phyloP scores from a whole-genome alignment of 2,797 vertebrate species.

The Enteromius afrohamiltoni region DNA sequence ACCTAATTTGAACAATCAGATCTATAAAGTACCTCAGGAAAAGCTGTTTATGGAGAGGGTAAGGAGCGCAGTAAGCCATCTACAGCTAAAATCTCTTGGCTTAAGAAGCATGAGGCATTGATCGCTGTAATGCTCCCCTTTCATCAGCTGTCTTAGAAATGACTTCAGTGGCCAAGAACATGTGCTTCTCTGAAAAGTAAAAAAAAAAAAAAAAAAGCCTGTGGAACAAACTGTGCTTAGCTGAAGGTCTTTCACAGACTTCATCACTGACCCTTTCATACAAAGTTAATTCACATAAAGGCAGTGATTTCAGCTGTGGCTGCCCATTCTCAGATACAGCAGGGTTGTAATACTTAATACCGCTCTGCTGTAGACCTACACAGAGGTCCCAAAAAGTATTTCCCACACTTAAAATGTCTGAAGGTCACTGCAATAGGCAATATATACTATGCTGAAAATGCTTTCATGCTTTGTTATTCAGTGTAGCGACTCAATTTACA shows the following conservation, averaged over 20 bases:
- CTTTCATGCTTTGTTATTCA: not conserved
- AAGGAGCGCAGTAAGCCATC: slow-evolving; percentile 12
- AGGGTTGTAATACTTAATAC: not conserved
- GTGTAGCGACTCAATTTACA: not conserved
- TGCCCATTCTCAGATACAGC: not conserved
- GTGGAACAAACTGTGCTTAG: slow-evolving; percentile 17
- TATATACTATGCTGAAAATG: not conserved
- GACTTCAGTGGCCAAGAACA: not conserved
- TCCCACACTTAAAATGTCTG: not conserved
- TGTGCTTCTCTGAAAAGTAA: not conserved
- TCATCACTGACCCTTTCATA: not conserved
- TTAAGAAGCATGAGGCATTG: not conserved
- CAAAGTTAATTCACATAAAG: slow-evolving; percentile 13
- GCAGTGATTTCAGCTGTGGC: not conserved
- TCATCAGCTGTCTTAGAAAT: slow-evolving; percentile 26
- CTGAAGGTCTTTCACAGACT: slow-evolving; percentile 22
- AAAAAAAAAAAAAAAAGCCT: not conserved
- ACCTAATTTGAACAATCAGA: not conserved
- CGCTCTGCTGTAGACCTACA: not conserved
- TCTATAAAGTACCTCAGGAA: not conserved
- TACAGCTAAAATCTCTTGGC: slow-evolving; percentile 7
- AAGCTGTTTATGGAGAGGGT: slow-evolving; percentile 12
- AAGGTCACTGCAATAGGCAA: not conserved
- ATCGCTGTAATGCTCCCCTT: not conserved
- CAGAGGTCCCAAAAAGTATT: not conserved